These are phyloP conservation scores for Keiferia lycopersicella DNA, from an alignment of 2,888 invertebrate species.

Conservation along the genomic window DNA sequence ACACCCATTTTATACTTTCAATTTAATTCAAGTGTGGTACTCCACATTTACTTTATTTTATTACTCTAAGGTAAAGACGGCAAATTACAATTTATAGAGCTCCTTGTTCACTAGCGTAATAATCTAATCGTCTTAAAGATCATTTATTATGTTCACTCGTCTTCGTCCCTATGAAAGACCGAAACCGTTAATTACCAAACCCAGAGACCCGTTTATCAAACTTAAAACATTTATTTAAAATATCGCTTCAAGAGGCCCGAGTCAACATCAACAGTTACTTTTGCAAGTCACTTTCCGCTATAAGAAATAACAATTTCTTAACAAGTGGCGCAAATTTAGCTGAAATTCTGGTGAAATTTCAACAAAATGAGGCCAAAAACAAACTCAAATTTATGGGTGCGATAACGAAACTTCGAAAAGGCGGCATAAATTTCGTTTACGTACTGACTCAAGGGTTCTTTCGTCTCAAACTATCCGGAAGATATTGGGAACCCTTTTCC, in stretches of 20 bases:
- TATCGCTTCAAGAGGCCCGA: constrained; percentile 44
- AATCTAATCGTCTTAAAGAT: no score
- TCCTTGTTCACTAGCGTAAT: no score
- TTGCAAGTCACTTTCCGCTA: constrained; percentile 58
- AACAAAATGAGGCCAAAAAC: constrained; percentile 50
- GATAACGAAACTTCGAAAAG: constrained; percentile 71
- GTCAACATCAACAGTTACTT: constrained; percentile 39
- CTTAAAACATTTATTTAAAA: constrained; percentile 34
- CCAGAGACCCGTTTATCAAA: constrained; percentile 17
- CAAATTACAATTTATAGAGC: no score
- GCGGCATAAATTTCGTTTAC: constrained; percentile 63
- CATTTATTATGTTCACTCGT: neutral
- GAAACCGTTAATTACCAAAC: constrained; percentile 11
- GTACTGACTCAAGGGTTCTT: constrained; percentile 42
- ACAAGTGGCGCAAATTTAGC: constrained; percentile 41
- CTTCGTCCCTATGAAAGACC: neutral
- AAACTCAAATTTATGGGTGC: constrained; percentile 71
- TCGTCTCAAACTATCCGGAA: constrained; percentile 42
- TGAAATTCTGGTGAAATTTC: constrained; percentile 30
- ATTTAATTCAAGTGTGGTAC: no score
- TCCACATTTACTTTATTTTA: no score
- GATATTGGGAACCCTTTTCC: constrained; percentile 29
- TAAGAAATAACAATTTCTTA: constrained; percentile 47
- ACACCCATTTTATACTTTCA: no score
- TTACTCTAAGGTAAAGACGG: no score